These are phyloP conservation scores for Temnothorax rugatulus DNA, from an alignment of 2,888 invertebrate species.

Conservation along the genomic window DNA sequence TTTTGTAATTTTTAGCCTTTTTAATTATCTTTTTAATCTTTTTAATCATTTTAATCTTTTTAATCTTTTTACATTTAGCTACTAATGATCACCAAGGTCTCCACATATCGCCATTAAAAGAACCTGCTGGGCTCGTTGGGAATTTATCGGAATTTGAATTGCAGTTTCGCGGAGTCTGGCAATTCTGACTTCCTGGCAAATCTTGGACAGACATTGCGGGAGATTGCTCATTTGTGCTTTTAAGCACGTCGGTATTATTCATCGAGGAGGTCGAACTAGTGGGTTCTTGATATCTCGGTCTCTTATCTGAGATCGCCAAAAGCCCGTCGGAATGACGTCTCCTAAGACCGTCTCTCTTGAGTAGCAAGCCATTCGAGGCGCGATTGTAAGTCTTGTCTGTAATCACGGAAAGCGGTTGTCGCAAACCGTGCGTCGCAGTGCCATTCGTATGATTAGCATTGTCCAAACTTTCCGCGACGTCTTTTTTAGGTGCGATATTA, in stretches of 20 bases:
- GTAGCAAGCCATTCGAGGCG: conserved; percentile 56
- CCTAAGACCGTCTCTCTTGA: conserved; percentile 78
- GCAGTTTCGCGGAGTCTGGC: conserved; percentile 63
- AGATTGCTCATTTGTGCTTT: conserved; percentile 70
- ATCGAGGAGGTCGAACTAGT: conserved; percentile 76
- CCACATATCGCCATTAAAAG: conserved; percentile 87
- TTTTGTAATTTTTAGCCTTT: background rate
- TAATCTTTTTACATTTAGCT: background rate
- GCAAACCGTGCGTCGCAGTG: conserved; percentile 65
- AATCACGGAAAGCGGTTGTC: conserved; percentile 84
- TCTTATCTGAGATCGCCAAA: conserved; percentile 82
- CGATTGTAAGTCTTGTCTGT: conserved; percentile 84
- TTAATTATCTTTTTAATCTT: background rate
- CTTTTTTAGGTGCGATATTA: conserved; percentile 35
- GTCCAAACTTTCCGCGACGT: conserved; percentile 43
- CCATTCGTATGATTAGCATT: conserved; percentile 43
- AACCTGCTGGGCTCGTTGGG: conserved; percentile 72
- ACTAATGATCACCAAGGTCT: conserved; percentile 87
- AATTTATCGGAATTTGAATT: conserved; percentile 68
- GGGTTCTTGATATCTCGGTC: conserved; percentile 80
- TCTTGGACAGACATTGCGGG: conserved; percentile 72
- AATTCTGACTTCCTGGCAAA: conserved; percentile 70
- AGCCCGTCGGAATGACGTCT: conserved; percentile 82
- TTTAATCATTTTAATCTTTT: background rate
- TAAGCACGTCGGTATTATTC: conserved; percentile 62